Evolutionary conservation across 1,140 invertebrate genomes (phyloP).

Genomic region (Lepidurus apus): DNA sequence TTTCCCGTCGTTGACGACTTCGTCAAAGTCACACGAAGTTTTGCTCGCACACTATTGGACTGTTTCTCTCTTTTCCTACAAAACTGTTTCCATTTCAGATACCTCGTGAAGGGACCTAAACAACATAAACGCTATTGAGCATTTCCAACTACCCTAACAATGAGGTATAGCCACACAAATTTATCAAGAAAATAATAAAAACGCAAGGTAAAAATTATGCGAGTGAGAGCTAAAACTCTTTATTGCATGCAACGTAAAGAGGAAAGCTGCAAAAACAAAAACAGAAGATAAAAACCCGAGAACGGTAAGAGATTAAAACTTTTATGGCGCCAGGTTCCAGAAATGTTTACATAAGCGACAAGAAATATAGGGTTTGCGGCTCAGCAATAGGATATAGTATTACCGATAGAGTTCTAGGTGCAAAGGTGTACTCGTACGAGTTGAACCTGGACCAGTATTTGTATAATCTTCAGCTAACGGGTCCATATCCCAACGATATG

Average conservation of each 20-base stretch:
- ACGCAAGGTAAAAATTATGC: no score
- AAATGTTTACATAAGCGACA: background rate
- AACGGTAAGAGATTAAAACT: no score
- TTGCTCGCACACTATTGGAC: slow-evolving; percentile 5
- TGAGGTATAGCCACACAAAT: background rate
- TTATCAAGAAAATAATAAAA: background rate
- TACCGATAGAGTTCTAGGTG: background rate
- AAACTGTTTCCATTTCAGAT: slow-evolving; percentile 33
- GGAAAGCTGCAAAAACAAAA: no score
- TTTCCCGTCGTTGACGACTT: no score
- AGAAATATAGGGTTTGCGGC: background rate
- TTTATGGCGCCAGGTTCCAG: no score
- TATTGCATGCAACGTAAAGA: no score
- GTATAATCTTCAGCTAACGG: background rate
- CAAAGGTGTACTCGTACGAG: background rate
- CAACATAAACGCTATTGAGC: background rate
- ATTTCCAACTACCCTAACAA: background rate
- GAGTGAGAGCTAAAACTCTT: no score
- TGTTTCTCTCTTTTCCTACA: slow-evolving; percentile 27
- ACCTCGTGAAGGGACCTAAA: slow-evolving; percentile 26
- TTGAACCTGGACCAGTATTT: background rate
- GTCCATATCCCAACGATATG: background rate
- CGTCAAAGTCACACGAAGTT: background rate
- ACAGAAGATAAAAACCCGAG: no score
- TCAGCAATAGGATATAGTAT: background rate